These are phyloP conservation scores for Lithophane ornitopus DNA, from an alignment of 2,888 invertebrate species.

Conservation along the genomic window DNA sequence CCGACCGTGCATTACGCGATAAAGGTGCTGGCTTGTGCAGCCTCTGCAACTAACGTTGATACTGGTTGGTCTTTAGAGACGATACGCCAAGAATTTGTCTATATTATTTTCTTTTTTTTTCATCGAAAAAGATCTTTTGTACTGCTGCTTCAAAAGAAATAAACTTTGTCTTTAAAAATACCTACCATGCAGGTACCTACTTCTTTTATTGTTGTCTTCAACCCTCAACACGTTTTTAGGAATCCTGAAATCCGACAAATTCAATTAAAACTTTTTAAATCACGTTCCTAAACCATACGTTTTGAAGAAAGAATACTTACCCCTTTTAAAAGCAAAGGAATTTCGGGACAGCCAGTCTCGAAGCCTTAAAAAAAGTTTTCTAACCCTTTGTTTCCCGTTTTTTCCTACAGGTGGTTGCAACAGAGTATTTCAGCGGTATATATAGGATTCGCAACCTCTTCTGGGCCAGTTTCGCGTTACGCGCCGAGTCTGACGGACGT, in stretches of 20 bases:
- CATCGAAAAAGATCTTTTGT: background rate
- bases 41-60: background rate
- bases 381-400: slow-evolving; percentile 2
- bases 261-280: slow-evolving; percentile 28
- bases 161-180: background rate
- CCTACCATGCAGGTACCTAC: background rate
- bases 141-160: background rate
- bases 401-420: slow-evolving; percentile 70
- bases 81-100: background rate
- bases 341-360: slow-evolving; percentile 6
- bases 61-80: too few species aligned
- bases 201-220: background rate
- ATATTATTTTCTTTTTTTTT: background rate
- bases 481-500: slow-evolving; percentile 62
- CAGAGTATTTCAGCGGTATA: slow-evolving; percentile 58
- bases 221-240: slow-evolving; percentile 38
- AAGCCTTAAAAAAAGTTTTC: slow-evolving; percentile 38
- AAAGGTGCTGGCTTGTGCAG: too few species aligned
- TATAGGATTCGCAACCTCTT: slow-evolving; percentile 67
- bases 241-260: slow-evolving; percentile 16
- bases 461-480: slow-evolving; percentile 65
- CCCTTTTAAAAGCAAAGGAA: background rate
- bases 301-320: background rate
- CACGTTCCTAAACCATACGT: slow-evolving; percentile 35
- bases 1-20: too few species aligned